A percentile compares a stretch with the other conserved stretches of the same genome.
phyloP scores from a whole-genome alignment of 2,888 invertebrate genomes.

The Masnerella sp. region DNA sequence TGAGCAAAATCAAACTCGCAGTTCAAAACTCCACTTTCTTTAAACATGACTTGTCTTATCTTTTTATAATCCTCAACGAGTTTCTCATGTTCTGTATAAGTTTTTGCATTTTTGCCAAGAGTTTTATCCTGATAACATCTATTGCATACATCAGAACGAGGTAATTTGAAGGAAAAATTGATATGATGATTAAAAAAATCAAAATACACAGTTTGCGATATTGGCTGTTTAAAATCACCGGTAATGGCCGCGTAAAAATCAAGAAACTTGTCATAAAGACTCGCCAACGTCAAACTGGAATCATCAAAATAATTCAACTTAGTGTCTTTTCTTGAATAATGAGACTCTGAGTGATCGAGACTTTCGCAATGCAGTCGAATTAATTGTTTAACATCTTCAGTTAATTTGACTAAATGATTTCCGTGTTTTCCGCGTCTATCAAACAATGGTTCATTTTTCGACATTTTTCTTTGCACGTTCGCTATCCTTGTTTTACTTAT shows the following conservation, averaged over 20 bases:
- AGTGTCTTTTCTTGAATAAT: slow-evolving; percentile 7
- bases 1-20: slow-evolving; percentile 46
- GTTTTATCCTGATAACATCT: slow-evolving; percentile 12
- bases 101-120: background rate
- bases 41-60: no score
- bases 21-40: no score
- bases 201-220: background rate
- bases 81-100: no score
- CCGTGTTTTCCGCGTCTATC: slow-evolving; percentile 16
- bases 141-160: slow-evolving; percentile 32
- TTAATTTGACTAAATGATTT: slow-evolving; percentile 11
- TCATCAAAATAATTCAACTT: slow-evolving; percentile 31
- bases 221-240: background rate
- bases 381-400: slow-evolving; percentile 32
- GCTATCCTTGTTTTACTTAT: no score
- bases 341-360: slow-evolving; percentile 19
- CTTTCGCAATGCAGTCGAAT: slow-evolving; percentile 17
- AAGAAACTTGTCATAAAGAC: slow-evolving; percentile 10
- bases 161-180: slow-evolving; percentile 14
- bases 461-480: background rate
- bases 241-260: slow-evolving; percentile 17
- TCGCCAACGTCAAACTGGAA: slow-evolving; percentile 3
- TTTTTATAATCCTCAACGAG: no score
- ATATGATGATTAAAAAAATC: slow-evolving; percentile 23
- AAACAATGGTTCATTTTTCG: background rate